Evolutionary conservation across 2,888 invertebrate species (phyloP), one percentile per base, ranked within the genome.

Genomic region (Odontomyia ornata): DNA sequence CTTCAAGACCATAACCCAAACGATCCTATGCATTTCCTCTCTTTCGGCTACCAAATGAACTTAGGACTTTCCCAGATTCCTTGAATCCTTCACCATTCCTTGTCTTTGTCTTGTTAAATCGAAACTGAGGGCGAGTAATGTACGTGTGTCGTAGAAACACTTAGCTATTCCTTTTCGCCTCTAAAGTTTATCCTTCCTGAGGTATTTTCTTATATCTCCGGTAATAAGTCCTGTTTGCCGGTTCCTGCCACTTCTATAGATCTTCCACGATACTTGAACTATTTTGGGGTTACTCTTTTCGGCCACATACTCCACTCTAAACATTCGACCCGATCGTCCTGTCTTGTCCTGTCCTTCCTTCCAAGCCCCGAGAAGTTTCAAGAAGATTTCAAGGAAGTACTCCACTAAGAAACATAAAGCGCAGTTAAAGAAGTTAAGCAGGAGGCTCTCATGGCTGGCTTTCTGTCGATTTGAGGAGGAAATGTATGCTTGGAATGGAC

Each of bases 201-300:
- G 78, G 78, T 78, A 78, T 78, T 73, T 78, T 78, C 77, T 78
- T 78, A 78, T 78, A 78, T 77, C 78, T 57, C 73, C 73, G 73
- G 73, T 73, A 73, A 73, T 73, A 73, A 73, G 73, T 73, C 60
- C 57, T 73, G 73, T 73, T 60, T 77, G 76, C 65, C 64, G 71
- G 72, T 76, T 76, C 60, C 76, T 64, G 78, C 72, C 65, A 76
- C 78, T 78, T 78, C 78, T 78, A 78, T 78, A 78, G 78, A 78
- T 78, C 78, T 78, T 78, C 78, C 78, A 78, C 78, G 78, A 78
- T 78, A 78, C 78, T 78, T 78, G 72, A 78, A 73, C 76, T 76
- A 65, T 65, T 78, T 78, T 67, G 65, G 73, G 73, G 73, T 73
- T 57, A 56, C 57, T 56, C 72, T 72, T 72, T 56, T 56, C 23